Evolutionary conservation across 92 coral and sea anemone species (phyloP).

Genomic region (Bergia puertoricense): DNA sequence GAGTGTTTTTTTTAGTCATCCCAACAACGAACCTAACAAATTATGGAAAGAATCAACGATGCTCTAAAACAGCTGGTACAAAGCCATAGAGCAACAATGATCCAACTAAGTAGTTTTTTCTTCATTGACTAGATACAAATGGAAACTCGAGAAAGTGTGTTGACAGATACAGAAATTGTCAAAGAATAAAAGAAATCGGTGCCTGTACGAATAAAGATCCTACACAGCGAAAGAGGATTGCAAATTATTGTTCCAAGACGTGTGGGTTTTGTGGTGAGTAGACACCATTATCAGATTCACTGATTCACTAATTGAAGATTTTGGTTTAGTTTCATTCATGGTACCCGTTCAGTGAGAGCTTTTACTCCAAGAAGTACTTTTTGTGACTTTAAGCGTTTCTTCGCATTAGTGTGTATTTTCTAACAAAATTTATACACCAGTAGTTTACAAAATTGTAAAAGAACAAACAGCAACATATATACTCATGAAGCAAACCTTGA

Average conservation of each 20-base stretch:
- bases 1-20: neutral
- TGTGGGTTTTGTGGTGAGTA: constrained; percentile 26
- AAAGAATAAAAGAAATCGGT: neutral
- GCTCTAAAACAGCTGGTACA: neutral
- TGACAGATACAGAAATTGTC: constrained; percentile 6
- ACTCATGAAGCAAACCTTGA: no score
- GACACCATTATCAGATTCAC: neutral
- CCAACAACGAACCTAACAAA: neutral
- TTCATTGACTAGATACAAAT: neutral
- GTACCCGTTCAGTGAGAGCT: neutral
- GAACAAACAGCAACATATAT: no score
- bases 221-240: neutral
- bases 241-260: neutral
- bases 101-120: neutral
- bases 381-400: no score
- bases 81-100: neutral
- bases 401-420: no score
- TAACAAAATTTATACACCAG: no score
- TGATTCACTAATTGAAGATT: neutral
- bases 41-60: no score
- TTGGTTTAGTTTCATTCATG: no score
- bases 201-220: neutral
- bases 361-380: no score
- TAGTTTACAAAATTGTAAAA: no score
- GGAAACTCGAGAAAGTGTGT: neutral